Percentiles rank a stretch among this genome's conserved stretches.
Conservation (phyloP, 2,113 vertebrate genomes). For the Grammomys dolichurus region DNA sequence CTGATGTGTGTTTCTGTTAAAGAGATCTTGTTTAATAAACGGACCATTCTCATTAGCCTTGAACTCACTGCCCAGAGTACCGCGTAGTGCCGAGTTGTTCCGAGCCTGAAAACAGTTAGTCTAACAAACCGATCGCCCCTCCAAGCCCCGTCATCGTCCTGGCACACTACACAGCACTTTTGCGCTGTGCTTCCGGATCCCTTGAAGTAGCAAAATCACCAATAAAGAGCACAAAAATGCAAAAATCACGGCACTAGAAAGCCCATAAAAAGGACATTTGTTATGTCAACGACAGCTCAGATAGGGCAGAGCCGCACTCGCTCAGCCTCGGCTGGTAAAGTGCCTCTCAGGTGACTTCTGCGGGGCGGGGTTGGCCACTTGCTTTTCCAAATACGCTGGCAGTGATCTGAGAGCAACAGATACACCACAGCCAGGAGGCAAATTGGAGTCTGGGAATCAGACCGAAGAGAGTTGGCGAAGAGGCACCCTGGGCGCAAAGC, state of each 20-base stretch:
- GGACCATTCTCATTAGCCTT: constrained; percentile 8
- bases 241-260: constrained; percentile 6
- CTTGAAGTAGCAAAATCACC: constrained; percentile 53
- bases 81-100: not conserved
- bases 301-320: not conserved
- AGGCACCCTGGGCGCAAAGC: not conserved
- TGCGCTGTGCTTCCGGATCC: not conserved
- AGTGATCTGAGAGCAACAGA: not conserved
- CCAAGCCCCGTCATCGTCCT: not conserved
- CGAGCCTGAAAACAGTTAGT: not conserved
- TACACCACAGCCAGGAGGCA: not conserved
- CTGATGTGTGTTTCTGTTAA: constrained; percentile 38
- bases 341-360: not conserved
- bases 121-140: not conserved
- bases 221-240: constrained; percentile 24
- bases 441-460: not conserved
- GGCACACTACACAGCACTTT: not conserved
- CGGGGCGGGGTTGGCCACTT: not conserved
- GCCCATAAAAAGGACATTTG: constrained; percentile 35
- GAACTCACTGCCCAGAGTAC: not conserved
- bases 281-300: not conserved
- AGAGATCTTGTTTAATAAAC: constrained; percentile 28
- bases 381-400: not conserved
- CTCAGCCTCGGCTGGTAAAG: not conserved
- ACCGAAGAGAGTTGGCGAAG: not conserved